Base-by-base conservation (phyloP, 2,797 vertebrate genomes). In the Euphonia xanthogaster region DNA sequence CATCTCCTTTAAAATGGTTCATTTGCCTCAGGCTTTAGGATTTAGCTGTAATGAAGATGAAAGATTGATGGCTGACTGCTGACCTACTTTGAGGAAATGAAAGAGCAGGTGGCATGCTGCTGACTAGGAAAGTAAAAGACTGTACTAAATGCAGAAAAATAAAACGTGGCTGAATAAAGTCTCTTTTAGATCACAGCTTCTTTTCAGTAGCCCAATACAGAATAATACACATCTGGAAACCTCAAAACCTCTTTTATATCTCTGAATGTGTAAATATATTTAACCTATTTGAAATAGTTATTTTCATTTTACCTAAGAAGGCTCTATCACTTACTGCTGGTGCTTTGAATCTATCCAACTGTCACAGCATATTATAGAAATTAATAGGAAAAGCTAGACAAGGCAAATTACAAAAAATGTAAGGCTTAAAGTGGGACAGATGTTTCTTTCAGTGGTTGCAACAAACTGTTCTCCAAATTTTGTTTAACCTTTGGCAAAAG, bases 1-100 rank as follows among this genome's bases (percentile, higher is more conserved):
- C 55, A 92, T 95, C 94, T 96, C 80, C 84, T 88, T 97, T 84
- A 95, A 96, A 94, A 95, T 84, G 87, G 77, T 96, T 97, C 94
- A 77, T 97, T 96, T 97, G 96, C 97, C 95, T 95, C 93, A 67
- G 95, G 97, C 94, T 97, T 96, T 86, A 93, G 92, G 94, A 93
- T 96, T 97, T 96, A 96, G 79, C 95, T 93, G 90, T 97, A 97
- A 97, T 95, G 96, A 97, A 97, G 96, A 97, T 97, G 96, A 96
- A 97, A 97, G 96, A 97, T 96, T 96, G 97, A 97, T 97, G 96
- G 75, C 94, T 97, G 95, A 93, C 96, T 97, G 95, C 95, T 97
- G 97, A 97, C 97, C 97, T 97, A 97, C 94, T 97, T 97, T 96
- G 94, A 96, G 87, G 89, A 95, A 97, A 97, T 95, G 96, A 96